These are phyloP conservation scores for Vandiemenella viatica DNA, from an alignment of 2,888 invertebrate genomes.

Conservation along the genomic window DNA sequence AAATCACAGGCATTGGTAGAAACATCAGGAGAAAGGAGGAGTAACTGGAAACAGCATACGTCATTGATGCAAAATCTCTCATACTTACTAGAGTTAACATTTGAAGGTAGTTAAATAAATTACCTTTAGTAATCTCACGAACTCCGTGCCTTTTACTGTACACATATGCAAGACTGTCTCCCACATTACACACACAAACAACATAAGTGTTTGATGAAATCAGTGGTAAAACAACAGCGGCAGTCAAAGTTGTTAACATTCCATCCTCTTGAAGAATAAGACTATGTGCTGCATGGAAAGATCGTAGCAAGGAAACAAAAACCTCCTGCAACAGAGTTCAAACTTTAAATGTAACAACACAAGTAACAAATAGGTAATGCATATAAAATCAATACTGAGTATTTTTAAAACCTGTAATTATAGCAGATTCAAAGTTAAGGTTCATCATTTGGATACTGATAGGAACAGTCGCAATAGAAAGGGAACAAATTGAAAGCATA, in stretches of 20 bases:
- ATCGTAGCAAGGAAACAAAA: conserved; percentile 57
- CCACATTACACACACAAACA: conserved; percentile 77
- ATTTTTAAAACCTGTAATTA: too few species aligned
- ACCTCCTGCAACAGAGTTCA: conserved; percentile 39
- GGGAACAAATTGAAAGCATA: too few species aligned
- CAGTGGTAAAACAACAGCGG: conserved; percentile 56
- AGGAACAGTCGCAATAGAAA: too few species aligned
- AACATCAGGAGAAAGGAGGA: too few species aligned
- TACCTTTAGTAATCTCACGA: conserved; percentile 49
- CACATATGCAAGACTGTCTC: conserved; percentile 78
- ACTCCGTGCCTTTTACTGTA: conserved; percentile 63
- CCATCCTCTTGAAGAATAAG: conserved; percentile 70
- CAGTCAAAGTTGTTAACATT: conserved; percentile 68
- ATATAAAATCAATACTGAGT: too few species aligned
- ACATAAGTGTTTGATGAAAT: conserved; percentile 37
- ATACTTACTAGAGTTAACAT: too few species aligned
- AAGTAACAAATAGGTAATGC: neutral
- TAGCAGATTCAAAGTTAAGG: too few species aligned
- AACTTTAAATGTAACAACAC: neutral
- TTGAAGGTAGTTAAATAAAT: too few species aligned
- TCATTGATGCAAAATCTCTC: too few species aligned
- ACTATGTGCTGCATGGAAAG: conserved; percentile 73
- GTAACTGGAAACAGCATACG: neutral
- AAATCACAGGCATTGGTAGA: neutral
- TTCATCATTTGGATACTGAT: too few species aligned